phyloP scores from a whole-genome alignment of 2,797 vertebrate genomes.

The Telmatherina bonti region DNA sequence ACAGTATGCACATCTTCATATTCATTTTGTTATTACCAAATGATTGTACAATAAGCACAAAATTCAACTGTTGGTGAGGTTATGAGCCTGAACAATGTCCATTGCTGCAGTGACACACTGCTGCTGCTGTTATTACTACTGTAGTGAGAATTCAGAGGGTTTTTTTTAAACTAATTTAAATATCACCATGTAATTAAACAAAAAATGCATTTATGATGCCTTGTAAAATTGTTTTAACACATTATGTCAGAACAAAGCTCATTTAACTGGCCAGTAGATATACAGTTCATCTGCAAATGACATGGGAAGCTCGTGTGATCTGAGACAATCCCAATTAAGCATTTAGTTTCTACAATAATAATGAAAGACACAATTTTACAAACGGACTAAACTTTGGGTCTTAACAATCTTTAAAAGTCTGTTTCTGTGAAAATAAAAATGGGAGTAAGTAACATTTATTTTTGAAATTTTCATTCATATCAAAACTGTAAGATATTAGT shows the following conservation, averaged over 20 bases:
- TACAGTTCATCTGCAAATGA: not conserved
- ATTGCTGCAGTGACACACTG: slow-evolving; percentile 7
- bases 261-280: not conserved
- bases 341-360: no score
- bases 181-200: not conserved
- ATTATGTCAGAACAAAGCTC: not conserved
- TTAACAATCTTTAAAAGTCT: no score
- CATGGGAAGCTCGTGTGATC: not conserved
- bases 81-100: slow-evolving; percentile 14
- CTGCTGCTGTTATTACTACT: slow-evolving; percentile 28
- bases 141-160: not conserved
- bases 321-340: not conserved
- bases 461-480: no score
- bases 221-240: not conserved
- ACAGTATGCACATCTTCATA: slow-evolving; percentile 25
- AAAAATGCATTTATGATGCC: not conserved
- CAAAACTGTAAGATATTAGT: no score
- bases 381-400: no score
- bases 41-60: slow-evolving; percentile 29
- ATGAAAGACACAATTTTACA: no score
- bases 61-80: slow-evolving; percentile 37
- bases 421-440: no score
- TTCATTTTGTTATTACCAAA: slow-evolving; percentile 4
- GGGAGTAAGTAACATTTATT: no score
- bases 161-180: slow-evolving; percentile 13